A percentile compares a stretch with the other conserved stretches of the same genome.
These are phyloP conservation scores for Anguilla megastoma DNA, from an alignment of 2,797 vertebrate genomes.

Conservation along the genomic window DNA sequence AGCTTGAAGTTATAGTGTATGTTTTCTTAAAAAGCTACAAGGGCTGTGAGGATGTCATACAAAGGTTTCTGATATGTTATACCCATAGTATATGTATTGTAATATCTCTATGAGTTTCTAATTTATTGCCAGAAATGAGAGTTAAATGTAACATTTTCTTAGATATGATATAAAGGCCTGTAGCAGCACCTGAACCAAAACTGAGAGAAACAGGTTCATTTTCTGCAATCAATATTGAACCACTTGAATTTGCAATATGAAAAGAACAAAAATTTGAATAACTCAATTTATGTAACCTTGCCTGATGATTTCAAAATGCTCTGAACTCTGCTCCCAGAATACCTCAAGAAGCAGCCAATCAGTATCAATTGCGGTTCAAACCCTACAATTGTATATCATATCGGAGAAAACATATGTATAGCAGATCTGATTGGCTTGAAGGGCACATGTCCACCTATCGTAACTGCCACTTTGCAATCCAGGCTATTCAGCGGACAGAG, in stretches of 20 bases:
- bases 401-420: background rate
- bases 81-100: background rate
- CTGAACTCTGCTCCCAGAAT: background rate
- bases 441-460: background rate
- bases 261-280: background rate
- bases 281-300: background rate
- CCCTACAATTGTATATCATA: background rate
- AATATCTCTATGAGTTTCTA: background rate
- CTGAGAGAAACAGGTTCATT: background rate
- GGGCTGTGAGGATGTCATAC: background rate
- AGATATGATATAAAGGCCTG: background rate
- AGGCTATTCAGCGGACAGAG: background rate
- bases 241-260: background rate
- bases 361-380: background rate
- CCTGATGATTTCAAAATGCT: background rate
- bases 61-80: background rate
- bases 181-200: background rate
- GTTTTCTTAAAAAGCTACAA: background rate
- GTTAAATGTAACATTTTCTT: background rate
- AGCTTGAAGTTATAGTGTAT: background rate
- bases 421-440: background rate
- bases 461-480: background rate
- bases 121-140: background rate
- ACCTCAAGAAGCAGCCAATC: background rate
- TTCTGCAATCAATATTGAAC: background rate